phyloP scores from a whole-genome alignment of 2,888 invertebrate species.

The Nemotelus pantherinus region DNA sequence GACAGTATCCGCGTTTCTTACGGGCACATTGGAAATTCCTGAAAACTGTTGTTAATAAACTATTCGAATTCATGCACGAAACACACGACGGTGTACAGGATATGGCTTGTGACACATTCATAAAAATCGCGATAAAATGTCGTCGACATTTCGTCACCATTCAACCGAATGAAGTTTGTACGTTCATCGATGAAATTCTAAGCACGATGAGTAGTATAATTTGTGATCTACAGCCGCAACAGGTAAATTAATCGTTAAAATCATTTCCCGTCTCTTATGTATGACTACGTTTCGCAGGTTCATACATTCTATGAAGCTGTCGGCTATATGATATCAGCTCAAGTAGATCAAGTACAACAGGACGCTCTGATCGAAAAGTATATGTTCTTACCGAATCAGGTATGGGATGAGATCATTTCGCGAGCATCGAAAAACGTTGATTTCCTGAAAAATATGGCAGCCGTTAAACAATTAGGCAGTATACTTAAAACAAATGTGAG shows the following conservation, averaged over 20 bases:
- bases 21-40: conserved; percentile 99
- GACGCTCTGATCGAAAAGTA: conserved; percentile 96
- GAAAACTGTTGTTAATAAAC: conserved; percentile 99
- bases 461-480: conserved; percentile 96
- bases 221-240: conserved; percentile 97
- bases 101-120: conserved; percentile 99
- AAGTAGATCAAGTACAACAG: conserved; percentile 89
- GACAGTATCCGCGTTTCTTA: conserved; percentile 98
- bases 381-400: conserved; percentile 97
- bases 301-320: conserved; percentile 99
- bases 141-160: conserved; percentile 96
- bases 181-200: conserved; percentile 98
- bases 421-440: conserved; percentile 97
- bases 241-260: conserved; percentile 69
- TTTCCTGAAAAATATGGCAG: conserved; percentile 93
- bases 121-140: conserved; percentile 99
- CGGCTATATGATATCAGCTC: conserved; percentile 98
- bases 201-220: conserved; percentile 96
- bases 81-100: conserved; percentile 99
- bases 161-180: conserved; percentile 94
- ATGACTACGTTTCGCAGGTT: conserved; percentile 55
- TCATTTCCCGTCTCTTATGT: conserved; percentile 12
- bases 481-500: conserved; percentile 99
- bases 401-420: conserved; percentile 97
- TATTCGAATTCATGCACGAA: conserved; percentile 99